Evolutionary conservation across 2,113 vertebrate genomes (phyloP).

Genomic region (Hassar affinis): DNA sequence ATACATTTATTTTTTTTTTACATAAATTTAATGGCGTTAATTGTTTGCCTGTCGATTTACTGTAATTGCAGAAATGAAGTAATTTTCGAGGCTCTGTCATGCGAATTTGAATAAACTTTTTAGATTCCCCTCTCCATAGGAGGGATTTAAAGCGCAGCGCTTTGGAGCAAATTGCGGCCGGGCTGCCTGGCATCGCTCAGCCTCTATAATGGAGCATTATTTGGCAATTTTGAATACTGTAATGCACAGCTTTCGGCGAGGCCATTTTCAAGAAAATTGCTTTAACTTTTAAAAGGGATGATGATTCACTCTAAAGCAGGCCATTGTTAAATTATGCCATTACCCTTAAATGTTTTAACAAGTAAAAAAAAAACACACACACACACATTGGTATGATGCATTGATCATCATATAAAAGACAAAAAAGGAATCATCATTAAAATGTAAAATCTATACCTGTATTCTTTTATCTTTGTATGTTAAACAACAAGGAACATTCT

Average conservation of each 20-base stretch:
- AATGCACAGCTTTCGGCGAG: constrained; percentile 92
- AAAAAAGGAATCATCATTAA: constrained; percentile 66
- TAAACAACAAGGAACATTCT: neutral
- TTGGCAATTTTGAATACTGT: constrained; percentile 98
- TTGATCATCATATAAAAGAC: constrained; percentile 81
- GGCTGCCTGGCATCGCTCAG: constrained; percentile 97
- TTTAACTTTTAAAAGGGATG: constrained; percentile 97
- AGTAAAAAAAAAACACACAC: constrained; percentile 72
- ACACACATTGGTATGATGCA: constrained; percentile 80
- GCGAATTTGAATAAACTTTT: constrained; percentile 96
- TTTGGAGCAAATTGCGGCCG: constrained; percentile 96
- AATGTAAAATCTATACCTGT: constrained; percentile 17
- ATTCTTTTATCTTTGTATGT: constrained; percentile 6
- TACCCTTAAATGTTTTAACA: constrained; percentile 93
- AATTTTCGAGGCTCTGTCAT: constrained; percentile 89
- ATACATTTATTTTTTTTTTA: constrained; percentile 90
- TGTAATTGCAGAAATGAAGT: constrained; percentile 97
- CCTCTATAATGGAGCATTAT: constrained; percentile 98
- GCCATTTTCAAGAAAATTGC: constrained; percentile 98
- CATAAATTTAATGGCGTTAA: constrained; percentile 95
- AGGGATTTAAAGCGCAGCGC: constrained; percentile 88
- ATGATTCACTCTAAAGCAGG: constrained; percentile 89
- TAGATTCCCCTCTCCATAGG: constrained; percentile 96
- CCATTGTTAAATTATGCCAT: constrained; percentile 92
- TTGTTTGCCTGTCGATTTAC: constrained; percentile 97